Evolutionary conservation across 2,888 invertebrate species (phyloP), one percentile per base, ranked within the genome.

Genomic region (Athalia circularis): DNA sequence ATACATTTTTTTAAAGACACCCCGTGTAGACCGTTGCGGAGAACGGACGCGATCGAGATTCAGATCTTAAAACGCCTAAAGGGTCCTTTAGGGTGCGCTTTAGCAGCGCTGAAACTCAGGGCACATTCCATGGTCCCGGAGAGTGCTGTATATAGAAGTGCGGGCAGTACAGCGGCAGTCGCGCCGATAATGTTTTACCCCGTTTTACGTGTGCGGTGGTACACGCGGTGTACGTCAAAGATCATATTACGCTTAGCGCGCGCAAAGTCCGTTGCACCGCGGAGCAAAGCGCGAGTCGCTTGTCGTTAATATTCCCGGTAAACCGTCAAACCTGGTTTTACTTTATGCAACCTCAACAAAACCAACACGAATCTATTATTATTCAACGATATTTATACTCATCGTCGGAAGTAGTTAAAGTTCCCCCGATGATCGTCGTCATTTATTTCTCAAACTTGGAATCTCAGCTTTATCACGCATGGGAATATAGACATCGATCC

Each of bases 1-100:
- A 68, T 54, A 50, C 52, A 52, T 72, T 70, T 59, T 72, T 72
- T 72, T 59, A 7, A 29, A 72, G 62, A 75, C 61, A 75, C 75
- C 62, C 75, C 75, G 64, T 64, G 75, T 75, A 75, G 62, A 59
- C 72, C 45, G 72, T 47, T 52, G 75, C 59, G 75, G 29, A 67
- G 79, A 59, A 59, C 68, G 77, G 80, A 79, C 72, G 78, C 77
- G 80, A 81, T 77, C 79, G 79, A 75, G 79, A 79, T 79, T 76
- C 65, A 54, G 74, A 76, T 79, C 75, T 67, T 59, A 65, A 43
- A 72, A 64, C 64, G 70, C 74, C 70, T 62, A 52, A 68, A 77
- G 77, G 68, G 68, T 67, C 61, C 68, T 77, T 77, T 68, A 68
- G 77, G 67, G 77, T 77, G 77, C 77, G 68, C 77, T 77, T 77